phyloP scores from a whole-genome alignment of 2,888 invertebrate genomes.

The Epinotia demarniana region DNA sequence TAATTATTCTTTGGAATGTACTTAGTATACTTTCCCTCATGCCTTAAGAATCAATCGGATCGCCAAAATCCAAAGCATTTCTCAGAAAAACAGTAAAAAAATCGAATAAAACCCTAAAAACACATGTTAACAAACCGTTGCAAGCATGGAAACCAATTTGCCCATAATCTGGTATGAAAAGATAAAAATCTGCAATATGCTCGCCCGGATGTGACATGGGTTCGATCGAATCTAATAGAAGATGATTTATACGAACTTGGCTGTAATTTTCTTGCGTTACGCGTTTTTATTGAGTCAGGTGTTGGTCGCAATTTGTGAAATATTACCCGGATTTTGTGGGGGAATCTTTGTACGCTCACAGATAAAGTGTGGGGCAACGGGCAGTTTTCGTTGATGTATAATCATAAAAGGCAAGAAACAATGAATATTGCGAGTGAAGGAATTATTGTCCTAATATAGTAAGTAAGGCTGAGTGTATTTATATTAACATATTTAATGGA shows the following conservation, averaged over 20 bases:
- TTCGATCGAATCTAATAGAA: slow-evolving; percentile 42
- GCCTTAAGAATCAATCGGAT: too few relatives aligned
- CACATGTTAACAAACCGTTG: background rate
- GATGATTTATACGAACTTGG: slow-evolving; percentile 42
- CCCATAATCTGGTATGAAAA: slow-evolving; percentile 32
- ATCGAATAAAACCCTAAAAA: background rate
- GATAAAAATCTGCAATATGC: slow-evolving; percentile 46
- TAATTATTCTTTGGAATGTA: too few relatives aligned
- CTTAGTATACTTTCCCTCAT: too few relatives aligned
- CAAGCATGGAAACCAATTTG: slow-evolving; percentile 32
- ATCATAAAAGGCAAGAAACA: too few relatives aligned
- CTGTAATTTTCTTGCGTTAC: slow-evolving; percentile 42
- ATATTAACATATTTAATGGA: too few relatives aligned
- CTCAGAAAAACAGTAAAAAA: background rate
- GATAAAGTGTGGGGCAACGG: too few relatives aligned
- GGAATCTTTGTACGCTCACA: background rate
- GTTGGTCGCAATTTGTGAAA: slow-evolving; percentile 27
- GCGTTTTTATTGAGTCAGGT: slow-evolving; percentile 43
- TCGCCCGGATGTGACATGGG: slow-evolving; percentile 39
- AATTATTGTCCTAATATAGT: too few relatives aligned
- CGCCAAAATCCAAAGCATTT: background rate
- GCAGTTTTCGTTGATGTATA: too few relatives aligned
- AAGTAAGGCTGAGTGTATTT: too few relatives aligned
- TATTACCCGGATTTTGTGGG: slow-evolving; percentile 4
- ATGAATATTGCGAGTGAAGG: too few relatives aligned